A percentile compares a stretch with the other conserved stretches of the same genome.
These are phyloP conservation scores for Phyllotreta cruciferae DNA, from an alignment of 2,888 invertebrate species.

Conservation along the genomic window DNA sequence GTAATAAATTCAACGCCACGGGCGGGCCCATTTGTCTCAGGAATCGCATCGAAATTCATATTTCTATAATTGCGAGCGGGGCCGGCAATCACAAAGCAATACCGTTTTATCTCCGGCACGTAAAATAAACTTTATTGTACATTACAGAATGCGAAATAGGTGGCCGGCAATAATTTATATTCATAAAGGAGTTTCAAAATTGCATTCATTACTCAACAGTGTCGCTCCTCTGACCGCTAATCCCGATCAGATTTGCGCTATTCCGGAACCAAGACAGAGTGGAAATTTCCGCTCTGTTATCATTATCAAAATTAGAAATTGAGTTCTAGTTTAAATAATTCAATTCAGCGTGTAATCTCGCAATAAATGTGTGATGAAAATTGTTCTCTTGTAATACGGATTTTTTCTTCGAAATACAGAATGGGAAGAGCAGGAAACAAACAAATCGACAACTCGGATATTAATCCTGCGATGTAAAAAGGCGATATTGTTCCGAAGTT, in stretches of 20 bases:
- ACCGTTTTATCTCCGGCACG: conserved; percentile 8
- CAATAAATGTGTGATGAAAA: no score
- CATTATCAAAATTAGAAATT: no score
- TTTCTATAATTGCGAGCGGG: conserved; percentile 15
- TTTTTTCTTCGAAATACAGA: no score
- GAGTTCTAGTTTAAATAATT: no score
- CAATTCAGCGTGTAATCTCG: no score
- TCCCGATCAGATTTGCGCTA: conserved; percentile 15
- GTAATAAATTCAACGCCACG: not conserved
- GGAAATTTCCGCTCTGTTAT: not conserved
- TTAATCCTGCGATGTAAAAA: no score
- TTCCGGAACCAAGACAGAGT: not conserved
- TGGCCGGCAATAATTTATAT: conserved; percentile 20
- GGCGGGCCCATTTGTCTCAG: not conserved
- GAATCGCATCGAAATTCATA: conserved; percentile 11
- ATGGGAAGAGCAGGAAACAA: no score
- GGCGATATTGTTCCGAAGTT: not conserved
- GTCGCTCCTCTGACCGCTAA: conserved; percentile 10
- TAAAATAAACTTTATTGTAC: conserved; percentile 25
- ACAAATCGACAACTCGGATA: no score
- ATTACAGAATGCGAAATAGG: conserved; percentile 16
- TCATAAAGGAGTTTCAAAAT: conserved; percentile 22
- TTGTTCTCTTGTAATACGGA: no score
- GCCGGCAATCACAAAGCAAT: conserved; percentile 19
- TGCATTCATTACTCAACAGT: conserved; percentile 21